phyloP scores from a whole-genome alignment of 2,113 vertebrate genomes.

The Oxyura jamaicensis region DNA sequence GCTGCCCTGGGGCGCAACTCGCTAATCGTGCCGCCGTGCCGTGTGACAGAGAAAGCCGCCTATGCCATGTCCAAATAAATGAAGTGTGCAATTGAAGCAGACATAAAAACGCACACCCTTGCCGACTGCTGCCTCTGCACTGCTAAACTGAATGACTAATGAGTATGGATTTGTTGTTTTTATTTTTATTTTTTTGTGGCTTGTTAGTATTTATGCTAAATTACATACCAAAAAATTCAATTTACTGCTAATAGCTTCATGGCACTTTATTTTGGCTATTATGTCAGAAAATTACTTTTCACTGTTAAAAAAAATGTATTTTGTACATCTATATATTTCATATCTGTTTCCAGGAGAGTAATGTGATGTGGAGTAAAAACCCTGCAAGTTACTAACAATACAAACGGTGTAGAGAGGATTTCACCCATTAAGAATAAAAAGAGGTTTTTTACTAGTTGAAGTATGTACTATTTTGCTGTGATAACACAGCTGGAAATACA shows the following conservation, averaged over 20 bases:
- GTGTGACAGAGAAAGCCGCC: conserved; percentile 75
- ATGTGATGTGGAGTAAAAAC: conserved; percentile 28
- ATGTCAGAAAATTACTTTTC: conserved; percentile 71
- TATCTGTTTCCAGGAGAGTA: conserved; percentile 58
- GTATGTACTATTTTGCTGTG: neutral
- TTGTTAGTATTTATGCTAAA: conserved; percentile 75
- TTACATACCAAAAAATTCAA: conserved; percentile 72
- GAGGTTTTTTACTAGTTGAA: conserved; percentile 40
- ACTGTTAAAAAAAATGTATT: conserved; percentile 58
- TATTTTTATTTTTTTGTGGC: neutral
- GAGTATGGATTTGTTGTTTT: conserved; percentile 4
- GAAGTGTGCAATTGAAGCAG: conserved; percentile 79
- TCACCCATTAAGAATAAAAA: neutral
- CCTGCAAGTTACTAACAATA: conserved; percentile 57
- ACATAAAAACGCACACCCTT: conserved; percentile 75
- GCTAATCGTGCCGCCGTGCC: conserved; percentile 67
- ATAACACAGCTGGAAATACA: conserved; percentile 8
- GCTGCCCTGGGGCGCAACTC: conserved; percentile 78
- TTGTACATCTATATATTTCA: conserved; percentile 48
- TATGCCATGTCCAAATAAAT: conserved; percentile 75
- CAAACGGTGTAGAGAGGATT: neutral
- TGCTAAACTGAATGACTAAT: conserved; percentile 72
- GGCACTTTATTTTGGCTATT: conserved; percentile 72
- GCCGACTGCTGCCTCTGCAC: conserved; percentile 68
- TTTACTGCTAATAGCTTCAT: conserved; percentile 73